Base-by-base conservation (phyloP, 2,113 vertebrate species). In the Chascanopsetta lugubris region DNA sequence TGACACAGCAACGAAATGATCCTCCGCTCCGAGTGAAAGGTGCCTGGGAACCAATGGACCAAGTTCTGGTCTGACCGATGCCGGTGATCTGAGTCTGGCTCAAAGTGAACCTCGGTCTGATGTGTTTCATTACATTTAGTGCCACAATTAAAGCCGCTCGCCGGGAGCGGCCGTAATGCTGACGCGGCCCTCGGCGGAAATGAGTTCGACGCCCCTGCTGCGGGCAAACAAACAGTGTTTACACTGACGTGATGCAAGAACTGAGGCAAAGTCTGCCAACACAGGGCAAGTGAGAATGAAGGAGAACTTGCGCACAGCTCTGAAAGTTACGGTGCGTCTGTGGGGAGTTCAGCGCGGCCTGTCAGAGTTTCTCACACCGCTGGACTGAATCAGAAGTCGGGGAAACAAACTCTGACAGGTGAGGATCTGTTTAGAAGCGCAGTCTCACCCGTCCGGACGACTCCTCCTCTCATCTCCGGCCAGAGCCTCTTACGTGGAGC, bases 341-440 rank as follows among this genome's bases (percentile, higher is more conserved):
- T 32, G 59, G 74, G 65, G 82, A 71, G 49, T 55, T 50, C 45
- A 73, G 69, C 74, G 48, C 6, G 22, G 46, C 57, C 63, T 64
- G 76, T 71, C 69, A 62, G 48, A 78, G 71, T 75, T 68, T 48
- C 38, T 32, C 68, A 58, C 61, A 51, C 50, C 42, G 7, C 42
- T 51, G 42, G 47, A 72, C 66, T 57, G 38, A 76, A 80, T 75
- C 76, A 80, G 78, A 76, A 67, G 55, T 27, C 32, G 63, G 24
- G 69, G 51, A 82, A 85, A 86, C 70, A 68, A 76, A 74, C 74
- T 61, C 58, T 75, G 75, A 82, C 75, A 65, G 54, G 21, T 63
- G 66, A 48, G 57, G 67, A 75, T 70, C n/a, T n/a, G n/a, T 67
- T 69, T 27, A 49, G 47, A 80, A 72, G 49, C 20, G n/a, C 10